Conservation (phyloP, 2,113 vertebrate species). For the Rutilus rutilus region DNA sequence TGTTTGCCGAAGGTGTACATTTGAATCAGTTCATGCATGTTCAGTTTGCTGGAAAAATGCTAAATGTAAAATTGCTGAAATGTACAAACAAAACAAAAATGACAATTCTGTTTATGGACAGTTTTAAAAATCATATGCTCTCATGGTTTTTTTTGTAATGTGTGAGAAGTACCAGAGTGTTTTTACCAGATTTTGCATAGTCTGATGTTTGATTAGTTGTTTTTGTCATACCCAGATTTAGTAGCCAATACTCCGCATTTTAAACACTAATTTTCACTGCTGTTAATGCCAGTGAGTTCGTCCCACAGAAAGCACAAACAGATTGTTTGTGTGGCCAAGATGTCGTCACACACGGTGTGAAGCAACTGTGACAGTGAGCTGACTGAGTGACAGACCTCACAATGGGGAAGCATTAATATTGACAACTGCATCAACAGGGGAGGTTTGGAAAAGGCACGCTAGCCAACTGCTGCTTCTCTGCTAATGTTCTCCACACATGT, state of each 20-base stretch:
- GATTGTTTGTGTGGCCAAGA: neutral
- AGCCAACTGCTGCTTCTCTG: conserved; percentile 45
- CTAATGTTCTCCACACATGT: conserved; percentile 44
- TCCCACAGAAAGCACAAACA: neutral
- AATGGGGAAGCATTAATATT: conserved; percentile 54
- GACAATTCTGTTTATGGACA: neutral
- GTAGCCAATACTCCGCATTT: neutral
- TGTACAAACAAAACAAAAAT: too few species aligned
- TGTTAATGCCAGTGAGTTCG: neutral
- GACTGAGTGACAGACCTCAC: conserved; percentile 60
- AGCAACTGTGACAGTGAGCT: conserved; percentile 33
- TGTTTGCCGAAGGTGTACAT: neutral
- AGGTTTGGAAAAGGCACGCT: conserved; percentile 25
- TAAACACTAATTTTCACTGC: neutral
- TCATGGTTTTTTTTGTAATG: neutral
- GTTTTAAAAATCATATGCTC: too few species aligned
- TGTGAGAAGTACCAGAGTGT: neutral
- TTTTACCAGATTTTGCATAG: neutral
- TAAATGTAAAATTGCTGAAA: neutral
- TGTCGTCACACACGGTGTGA: neutral
- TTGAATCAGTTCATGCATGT: neutral
- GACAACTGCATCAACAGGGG: conserved; percentile 59
- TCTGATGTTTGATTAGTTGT: neutral
- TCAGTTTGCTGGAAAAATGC: neutral
- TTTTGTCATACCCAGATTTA: neutral